Evolutionary conservation across 1,140 invertebrate genomes (phyloP).

Genomic region (Arctopsyche grandis): DNA sequence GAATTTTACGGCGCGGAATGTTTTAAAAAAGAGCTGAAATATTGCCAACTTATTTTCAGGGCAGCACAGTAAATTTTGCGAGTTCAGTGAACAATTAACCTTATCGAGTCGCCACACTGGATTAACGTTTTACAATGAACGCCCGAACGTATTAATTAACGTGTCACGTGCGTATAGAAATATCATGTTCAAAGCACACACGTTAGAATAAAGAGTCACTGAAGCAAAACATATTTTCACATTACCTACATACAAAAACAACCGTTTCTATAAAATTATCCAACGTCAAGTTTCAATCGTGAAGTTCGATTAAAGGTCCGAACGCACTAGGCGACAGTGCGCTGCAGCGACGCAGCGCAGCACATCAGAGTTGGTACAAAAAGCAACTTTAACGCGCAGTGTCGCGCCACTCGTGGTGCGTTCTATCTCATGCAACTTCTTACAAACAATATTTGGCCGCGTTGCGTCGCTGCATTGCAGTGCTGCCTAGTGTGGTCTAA

Average conservation of each 20-base stretch:
- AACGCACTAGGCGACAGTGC: too few relatives aligned
- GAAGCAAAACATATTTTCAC: background rate
- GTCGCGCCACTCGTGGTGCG: too few relatives aligned
- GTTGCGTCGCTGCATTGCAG: too few relatives aligned
- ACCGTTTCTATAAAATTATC: background rate
- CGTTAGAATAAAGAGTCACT: background rate
- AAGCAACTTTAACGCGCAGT: too few relatives aligned
- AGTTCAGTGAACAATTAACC: conserved; percentile 21
- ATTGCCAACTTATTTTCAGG: background rate
- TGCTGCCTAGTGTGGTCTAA: too few relatives aligned
- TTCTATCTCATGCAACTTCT: too few relatives aligned
- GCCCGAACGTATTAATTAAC: conserved; percentile 20
- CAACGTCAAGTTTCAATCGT: background rate
- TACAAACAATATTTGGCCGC: too few relatives aligned
- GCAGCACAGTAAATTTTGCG: background rate
- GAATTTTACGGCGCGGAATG: background rate
- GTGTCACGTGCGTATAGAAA: conserved; percentile 3
- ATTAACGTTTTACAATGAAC: conserved; percentile 19
- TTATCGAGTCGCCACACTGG: conserved; percentile 12
- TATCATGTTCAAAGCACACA: background rate
- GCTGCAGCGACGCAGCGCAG: too few relatives aligned
- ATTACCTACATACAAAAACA: background rate
- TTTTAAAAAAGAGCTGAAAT: background rate
- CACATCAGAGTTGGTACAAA: too few relatives aligned
- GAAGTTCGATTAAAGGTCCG: too few relatives aligned